Evolutionary conservation across 2,888 invertebrate genomes (phyloP).

Genomic region (Rhodophaea formosa): DNA sequence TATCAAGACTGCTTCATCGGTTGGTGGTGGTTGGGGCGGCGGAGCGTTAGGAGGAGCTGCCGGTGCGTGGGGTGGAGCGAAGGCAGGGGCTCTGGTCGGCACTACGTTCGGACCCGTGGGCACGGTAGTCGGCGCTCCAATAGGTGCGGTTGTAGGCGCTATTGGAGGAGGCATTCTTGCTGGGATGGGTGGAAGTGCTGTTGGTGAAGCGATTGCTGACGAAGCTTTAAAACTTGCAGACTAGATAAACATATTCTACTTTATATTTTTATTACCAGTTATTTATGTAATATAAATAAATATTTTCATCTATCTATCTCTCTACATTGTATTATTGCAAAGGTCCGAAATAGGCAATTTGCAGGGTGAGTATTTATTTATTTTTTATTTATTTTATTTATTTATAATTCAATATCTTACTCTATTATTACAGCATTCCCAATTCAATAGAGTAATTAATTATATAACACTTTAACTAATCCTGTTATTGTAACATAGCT

Average conservation of each 20-base stretch:
- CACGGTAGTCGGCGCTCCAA: constrained; percentile 11
- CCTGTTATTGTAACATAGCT: too few relatives aligned
- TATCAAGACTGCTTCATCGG: constrained; percentile 12
- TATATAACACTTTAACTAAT: too few relatives aligned
- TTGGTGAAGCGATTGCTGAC: constrained; percentile 11
- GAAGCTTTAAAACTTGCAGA: constrained; percentile 13
- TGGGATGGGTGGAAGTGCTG: constrained; percentile 11
- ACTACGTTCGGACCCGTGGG: constrained; percentile 9
- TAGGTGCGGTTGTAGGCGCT: constrained; percentile 6
- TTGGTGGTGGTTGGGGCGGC: constrained; percentile 7
- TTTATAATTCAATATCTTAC: too few relatives aligned
- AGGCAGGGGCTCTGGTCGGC: constrained; percentile 6
- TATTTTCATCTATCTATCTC: too few relatives aligned
- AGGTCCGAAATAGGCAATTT: too few relatives aligned
- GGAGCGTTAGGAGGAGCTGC: constrained; percentile 6
- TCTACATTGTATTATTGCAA: too few relatives aligned
- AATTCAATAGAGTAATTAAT: too few relatives aligned
- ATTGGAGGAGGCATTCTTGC: constrained; percentile 4
- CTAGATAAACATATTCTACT: constrained; percentile 13
- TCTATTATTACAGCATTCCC: too few relatives aligned
- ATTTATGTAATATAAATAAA: not conserved
- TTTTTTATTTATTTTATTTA: too few relatives aligned
- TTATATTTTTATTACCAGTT: not conserved
- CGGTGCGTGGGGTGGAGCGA: constrained; percentile 14
- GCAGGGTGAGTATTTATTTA: too few relatives aligned